Conservation (phyloP, 2,888 invertebrate genomes). For the Andrena dorsata region DNA sequence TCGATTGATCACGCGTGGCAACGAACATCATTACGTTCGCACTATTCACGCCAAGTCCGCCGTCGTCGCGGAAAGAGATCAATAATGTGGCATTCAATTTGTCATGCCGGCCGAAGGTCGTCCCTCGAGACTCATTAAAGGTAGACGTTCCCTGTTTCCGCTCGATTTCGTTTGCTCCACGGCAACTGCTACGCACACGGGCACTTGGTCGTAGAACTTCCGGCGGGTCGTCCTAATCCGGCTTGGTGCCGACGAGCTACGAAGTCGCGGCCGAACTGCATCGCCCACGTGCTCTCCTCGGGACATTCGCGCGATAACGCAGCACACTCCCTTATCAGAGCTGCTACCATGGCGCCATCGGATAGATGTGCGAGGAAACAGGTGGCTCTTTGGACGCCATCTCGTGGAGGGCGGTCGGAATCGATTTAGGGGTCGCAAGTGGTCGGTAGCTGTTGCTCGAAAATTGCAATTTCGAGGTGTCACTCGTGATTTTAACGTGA, state of each 20-base stretch:
- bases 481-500: background rate
- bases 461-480: background rate
- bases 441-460: background rate
- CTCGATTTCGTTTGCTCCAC: background rate
- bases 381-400: slow-evolving; percentile 2
- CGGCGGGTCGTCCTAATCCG: slow-evolving; percentile 33
- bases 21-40: slow-evolving; percentile 38
- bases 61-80: slow-evolving; percentile 50
- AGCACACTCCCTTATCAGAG: slow-evolving; percentile 57
- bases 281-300: slow-evolving; percentile 73
- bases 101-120: slow-evolving; percentile 49
- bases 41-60: slow-evolving; percentile 44
- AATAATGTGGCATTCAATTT: slow-evolving; percentile 63
- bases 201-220: slow-evolving; percentile 14
- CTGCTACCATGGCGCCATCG: slow-evolving; percentile 45
- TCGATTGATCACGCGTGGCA: slow-evolving; percentile 39
- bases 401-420: background rate
- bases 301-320: slow-evolving; percentile 54
- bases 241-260: slow-evolving; percentile 63
- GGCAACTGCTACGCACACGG: slow-evolving; percentile 14
- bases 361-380: slow-evolving; percentile 26
- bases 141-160: background rate
- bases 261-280: slow-evolving; percentile 69
- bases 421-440: background rate
- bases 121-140: slow-evolving; percentile 23